A percentile compares a stretch with the other conserved stretches of the same genome.
phyloP scores from a whole-genome alignment of 2,888 invertebrate genomes.

The Dolichopus griseipennis region DNA sequence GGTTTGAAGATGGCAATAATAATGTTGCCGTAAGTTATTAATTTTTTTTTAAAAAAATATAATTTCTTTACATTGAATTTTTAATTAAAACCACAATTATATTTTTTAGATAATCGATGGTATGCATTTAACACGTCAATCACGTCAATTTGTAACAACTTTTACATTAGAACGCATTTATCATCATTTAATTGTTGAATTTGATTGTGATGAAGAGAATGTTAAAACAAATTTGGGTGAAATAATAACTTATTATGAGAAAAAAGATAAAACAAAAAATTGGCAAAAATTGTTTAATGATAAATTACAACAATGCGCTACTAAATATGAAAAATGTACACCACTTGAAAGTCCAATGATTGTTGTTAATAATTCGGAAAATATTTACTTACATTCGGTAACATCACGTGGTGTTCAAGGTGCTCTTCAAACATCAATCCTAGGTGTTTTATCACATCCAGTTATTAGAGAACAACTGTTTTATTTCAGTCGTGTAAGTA shows the following conservation, averaged over 20 bases:
- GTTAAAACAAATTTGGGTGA: constrained; percentile 52
- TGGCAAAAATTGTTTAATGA: constrained; percentile 26
- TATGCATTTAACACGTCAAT: constrained; percentile 76
- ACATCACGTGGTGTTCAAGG: constrained; percentile 30
- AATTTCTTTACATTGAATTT: background rate
- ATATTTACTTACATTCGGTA: constrained; percentile 27
- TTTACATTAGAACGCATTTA: constrained; percentile 68
- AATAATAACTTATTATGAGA: constrained; percentile 27
- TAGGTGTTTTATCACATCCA: constrained; percentile 81
- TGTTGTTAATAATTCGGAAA: constrained; percentile 28
- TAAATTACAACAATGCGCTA: constrained; percentile 22
- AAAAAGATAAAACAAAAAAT: constrained; percentile 25
- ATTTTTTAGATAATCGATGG: constrained; percentile 74
- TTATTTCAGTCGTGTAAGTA: constrained; percentile 80
- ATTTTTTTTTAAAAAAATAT: no score
- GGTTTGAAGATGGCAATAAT: constrained; percentile 62
- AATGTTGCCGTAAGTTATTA: constrained; percentile 65
- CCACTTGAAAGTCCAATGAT: constrained; percentile 28
- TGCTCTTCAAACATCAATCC: constrained; percentile 34
- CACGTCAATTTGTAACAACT: constrained; percentile 67
- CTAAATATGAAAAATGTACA: constrained; percentile 26
- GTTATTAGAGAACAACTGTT: constrained; percentile 74
- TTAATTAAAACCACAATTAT: background rate
- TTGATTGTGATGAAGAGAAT: constrained; percentile 68
- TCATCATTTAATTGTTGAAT: constrained; percentile 85